Conservation (phyloP, 2,113 vertebrate genomes). For the Phyllostomus discolor region DNA sequence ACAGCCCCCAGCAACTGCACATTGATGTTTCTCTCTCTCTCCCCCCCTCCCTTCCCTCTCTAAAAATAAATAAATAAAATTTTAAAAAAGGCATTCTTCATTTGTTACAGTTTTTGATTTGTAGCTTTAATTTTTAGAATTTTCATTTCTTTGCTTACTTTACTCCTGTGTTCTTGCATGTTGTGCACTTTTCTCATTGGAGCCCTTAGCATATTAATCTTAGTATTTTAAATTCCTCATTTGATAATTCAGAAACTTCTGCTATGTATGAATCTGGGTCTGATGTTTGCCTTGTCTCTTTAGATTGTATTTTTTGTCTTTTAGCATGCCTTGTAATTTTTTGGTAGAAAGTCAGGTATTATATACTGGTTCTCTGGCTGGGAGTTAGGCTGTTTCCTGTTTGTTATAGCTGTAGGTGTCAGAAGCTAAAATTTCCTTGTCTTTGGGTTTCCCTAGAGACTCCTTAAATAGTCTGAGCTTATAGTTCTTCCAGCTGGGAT, state of each 20-base stretch:
- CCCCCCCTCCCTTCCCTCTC: too few relatives aligned
- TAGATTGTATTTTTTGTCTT: constrained; percentile 10
- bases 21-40: too few relatives aligned
- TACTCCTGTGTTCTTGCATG: background rate
- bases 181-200: background rate
- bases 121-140: background rate
- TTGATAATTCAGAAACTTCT: background rate
- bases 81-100: background rate
- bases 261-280: background rate
- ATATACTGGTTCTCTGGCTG: background rate
- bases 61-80: too few relatives aligned
- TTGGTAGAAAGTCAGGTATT: background rate
- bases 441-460: background rate
- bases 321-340: background rate
- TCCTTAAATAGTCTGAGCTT: background rate
- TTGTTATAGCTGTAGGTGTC: background rate
- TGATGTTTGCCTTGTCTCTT: background rate
- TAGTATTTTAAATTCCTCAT: background rate
- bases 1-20: too few relatives aligned
- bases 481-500: background rate
- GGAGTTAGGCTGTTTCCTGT: background rate
- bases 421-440: constrained; percentile 1
- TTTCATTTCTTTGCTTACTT: background rate
- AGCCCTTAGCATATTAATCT: background rate
- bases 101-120: background rate